Percentiles rank a stretch among this genome's conserved stretches.
Evolutionary conservation across 1,140 invertebrate species (phyloP).

Genomic region (Pachyrhynchus sulphureomaculatus): DNA sequence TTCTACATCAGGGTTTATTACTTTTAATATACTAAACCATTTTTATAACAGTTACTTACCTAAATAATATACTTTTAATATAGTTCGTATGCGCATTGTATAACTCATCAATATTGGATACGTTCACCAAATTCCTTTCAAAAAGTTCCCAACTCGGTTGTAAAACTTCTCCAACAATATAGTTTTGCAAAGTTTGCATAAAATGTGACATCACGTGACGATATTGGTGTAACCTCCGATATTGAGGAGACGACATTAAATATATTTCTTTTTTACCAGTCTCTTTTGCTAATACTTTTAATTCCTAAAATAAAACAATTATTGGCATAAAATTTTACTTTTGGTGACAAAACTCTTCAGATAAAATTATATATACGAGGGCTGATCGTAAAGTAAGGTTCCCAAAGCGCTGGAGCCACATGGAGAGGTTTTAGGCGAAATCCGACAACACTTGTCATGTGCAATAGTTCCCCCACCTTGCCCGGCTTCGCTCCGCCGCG

Average conservation of each 20-base stretch:
- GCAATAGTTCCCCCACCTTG: too few species aligned
- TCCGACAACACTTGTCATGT: too few species aligned
- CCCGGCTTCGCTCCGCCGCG: too few species aligned
- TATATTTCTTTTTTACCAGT: conserved; percentile 50
- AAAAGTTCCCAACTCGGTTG: conserved; percentile 70
- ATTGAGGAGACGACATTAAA: conserved; percentile 59
- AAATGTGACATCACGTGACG: conserved; percentile 73
- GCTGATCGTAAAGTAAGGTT: too few species aligned
- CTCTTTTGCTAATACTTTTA: conserved; percentile 57
- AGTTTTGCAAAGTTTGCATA: conserved; percentile 69
- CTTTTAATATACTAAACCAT: too few species aligned
- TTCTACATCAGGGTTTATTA: too few species aligned
- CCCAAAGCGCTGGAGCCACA: too few species aligned
- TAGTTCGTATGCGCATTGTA: conserved; percentile 69
- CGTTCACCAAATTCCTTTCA: conserved; percentile 63
- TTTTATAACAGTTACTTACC: conserved; percentile 53
- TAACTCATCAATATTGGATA: conserved; percentile 65
- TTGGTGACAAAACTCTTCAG: background rate
- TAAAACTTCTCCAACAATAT: conserved; percentile 69
- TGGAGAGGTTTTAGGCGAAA: too few species aligned
- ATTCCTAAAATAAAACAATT: conserved; percentile 40
- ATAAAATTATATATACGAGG: too few species aligned
- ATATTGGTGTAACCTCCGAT: conserved; percentile 63
- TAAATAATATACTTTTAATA: conserved; percentile 68
- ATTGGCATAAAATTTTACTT: background rate